Evolutionary conservation across 2,113 vertebrate genomes (phyloP), one percentile per base, ranked within the genome.

Genomic region (Scolopax mira): DNA sequence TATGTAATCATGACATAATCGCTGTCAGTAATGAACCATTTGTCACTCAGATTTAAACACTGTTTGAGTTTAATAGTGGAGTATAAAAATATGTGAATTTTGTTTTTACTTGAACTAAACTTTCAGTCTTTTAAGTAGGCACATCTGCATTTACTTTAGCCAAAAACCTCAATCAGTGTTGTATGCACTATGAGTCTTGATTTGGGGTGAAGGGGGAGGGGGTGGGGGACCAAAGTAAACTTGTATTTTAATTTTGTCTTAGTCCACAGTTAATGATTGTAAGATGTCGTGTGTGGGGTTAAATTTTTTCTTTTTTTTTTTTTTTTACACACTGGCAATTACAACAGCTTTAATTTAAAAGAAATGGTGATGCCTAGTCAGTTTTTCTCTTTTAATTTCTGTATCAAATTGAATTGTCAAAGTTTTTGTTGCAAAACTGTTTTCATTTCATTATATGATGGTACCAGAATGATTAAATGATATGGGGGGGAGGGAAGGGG

Each of bases 41-140:
- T 90, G 80, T 96, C 98, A 93, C 90, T 97, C 95, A 79, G 95
- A 97, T 96, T 84, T 95, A 96, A 98, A 98, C 97, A 97, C 97
- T 97, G 97, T 97, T 97, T 91, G 93, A 97, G 90, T 95, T 75
- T 92, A 92, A 92, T 96, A 96, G 74, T 89, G 84, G 93, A 97
- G 74, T 95, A 93, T 84, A 91, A 97, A 94, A 95, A 89, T 96
- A 97, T 98, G 98, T 98, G 98, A 98, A 98, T 84, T 95, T 96
- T 97, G 74, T 48, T 97, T 97, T 97, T 98, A 98, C 98, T 98
- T 98, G 98, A 98, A 98, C 93, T 96, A 91, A 96, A 93, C 85
- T 90, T 49, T 94, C 86, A 75, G 86, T 94, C 92, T 94, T 94
- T 96, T 67, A 82, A 94, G 84, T 84, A 86, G 97, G 96, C 85